These are phyloP conservation scores for Camponotus vicinus DNA, from an alignment of 1,140 invertebrate species.

Conservation along the genomic window DNA sequence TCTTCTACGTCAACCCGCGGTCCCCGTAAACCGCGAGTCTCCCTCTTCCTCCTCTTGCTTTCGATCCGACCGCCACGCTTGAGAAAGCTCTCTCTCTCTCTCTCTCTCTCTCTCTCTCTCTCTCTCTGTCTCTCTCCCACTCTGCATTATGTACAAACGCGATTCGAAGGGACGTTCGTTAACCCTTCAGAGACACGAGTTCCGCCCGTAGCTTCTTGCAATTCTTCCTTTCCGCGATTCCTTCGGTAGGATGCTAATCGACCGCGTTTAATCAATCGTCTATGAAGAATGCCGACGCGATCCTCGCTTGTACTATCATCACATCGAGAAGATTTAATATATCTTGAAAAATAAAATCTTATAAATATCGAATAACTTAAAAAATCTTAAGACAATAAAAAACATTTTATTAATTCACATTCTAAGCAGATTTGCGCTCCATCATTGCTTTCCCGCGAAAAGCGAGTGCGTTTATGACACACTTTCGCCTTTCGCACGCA, in stretches of 20 bases:
- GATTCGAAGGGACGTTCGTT: constrained; percentile 76
- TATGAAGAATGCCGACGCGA: constrained; percentile 1
- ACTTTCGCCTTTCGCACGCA: constrained; percentile 35
- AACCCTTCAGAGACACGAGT: constrained; percentile 70
- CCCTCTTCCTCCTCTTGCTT: constrained; percentile 31
- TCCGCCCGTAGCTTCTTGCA: constrained; percentile 38
- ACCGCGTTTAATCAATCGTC: constrained; percentile 41
- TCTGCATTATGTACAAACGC: constrained; percentile 77
- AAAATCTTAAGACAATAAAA: not conserved
- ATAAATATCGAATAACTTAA: not conserved
- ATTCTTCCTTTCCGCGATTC: constrained; percentile 17
- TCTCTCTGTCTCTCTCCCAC: constrained; percentile 68
- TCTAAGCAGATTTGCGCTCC: not conserved
- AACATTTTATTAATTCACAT: not conserved
- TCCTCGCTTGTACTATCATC: not conserved
- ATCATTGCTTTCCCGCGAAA: not conserved
- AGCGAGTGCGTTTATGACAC: constrained; percentile 21
- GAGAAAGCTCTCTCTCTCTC: constrained; percentile 62
- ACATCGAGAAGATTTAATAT: not conserved
- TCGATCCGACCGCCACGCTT: constrained; percentile 52
- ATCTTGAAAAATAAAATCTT: not conserved
- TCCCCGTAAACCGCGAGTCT: constrained; percentile 75
- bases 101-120: constrained; percentile 69
- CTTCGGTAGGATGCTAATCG: constrained; percentile 58
- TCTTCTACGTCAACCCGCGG: constrained; percentile 83